Evolutionary conservation across 2,797 vertebrate genomes (phyloP), one percentile per base, ranked within the genome.

Genomic region (Semotilus atromaculatus): DNA sequence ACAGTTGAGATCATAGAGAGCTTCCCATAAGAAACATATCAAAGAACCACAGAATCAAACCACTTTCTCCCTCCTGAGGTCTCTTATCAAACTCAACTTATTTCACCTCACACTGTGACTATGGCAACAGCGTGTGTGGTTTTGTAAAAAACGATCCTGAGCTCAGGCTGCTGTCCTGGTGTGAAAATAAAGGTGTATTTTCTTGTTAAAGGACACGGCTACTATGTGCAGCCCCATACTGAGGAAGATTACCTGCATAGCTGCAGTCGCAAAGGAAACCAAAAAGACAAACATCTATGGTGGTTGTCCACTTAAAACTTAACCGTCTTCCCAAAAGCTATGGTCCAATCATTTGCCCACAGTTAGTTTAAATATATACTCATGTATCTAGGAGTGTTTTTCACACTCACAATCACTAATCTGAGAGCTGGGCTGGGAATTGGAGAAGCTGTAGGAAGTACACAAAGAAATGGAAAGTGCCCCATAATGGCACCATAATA

Each of bases 401-500:
- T 48, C 19, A 73, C 43, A 48, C 26, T 64, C 23, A 82, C 7
- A 19, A 43, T 23, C 9, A 19, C 71, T 48, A 34, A 74, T 62
- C 43, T 48, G 21, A 51, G 23, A 74, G 29, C 58, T 51, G 14
- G 29, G n/a, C 31, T 38, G 29, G 36, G 29, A 36, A 51, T 26
- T 0, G 1, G 55, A 34, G 58, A 53, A 67, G 70, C 29, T 70
- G 21, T 10, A 71, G 68, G 55, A 70, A 60, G 76, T 26, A 68
- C 53, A 43, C 19, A 60, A 62, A 83, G 68, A 85, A 79, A 73
- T 23, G 48, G 77, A 83, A 80, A 87, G 70, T 48, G 82, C 86
- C 82, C 9, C 66, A 45, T 72, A 85, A 89, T 79, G 67, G 85
- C 36, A 72, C 19, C 36, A 29, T 74, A 48, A 84, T 81, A 38